Evolutionary conservation across 2,113 vertebrate genomes (phyloP).

Genomic region (Mobula birostris): DNA sequence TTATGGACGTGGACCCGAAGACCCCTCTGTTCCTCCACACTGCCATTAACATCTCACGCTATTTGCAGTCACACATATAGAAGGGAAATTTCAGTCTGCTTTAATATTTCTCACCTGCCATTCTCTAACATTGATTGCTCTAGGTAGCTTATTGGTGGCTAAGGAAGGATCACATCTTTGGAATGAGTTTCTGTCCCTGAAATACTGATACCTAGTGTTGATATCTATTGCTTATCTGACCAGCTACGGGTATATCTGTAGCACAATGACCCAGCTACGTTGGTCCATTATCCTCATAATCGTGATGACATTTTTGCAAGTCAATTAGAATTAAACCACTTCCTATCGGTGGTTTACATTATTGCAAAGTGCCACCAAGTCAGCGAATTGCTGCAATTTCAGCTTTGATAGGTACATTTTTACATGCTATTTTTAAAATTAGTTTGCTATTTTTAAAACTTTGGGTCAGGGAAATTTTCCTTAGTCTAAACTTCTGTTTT

Average conservation of each 20-base stretch:
- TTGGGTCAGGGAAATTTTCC: neutral
- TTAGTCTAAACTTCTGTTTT: neutral
- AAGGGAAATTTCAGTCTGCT: neutral
- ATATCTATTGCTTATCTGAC: neutral
- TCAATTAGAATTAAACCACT: constrained; percentile 20
- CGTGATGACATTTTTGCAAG: neutral
- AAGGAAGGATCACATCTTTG: neutral
- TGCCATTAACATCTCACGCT: neutral
- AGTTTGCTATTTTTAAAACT: neutral
- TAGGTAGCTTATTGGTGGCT: neutral
- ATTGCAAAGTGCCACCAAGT: constrained; percentile 9
- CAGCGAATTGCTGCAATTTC: neutral
- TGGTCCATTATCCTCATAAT: neutral
- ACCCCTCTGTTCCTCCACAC: too few relatives aligned
- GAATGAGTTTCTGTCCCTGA: neutral
- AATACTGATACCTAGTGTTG: neutral
- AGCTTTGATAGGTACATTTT: neutral
- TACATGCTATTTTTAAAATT: constrained; percentile 24
- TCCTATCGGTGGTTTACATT: neutral
- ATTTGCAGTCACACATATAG: neutral
- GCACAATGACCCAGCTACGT: neutral
- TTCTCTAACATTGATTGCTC: neutral
- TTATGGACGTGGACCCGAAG: too few relatives aligned
- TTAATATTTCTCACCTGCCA: neutral
- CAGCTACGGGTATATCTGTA: neutral